These are phyloP conservation scores for Lysandra coridon DNA, from an alignment of 2,888 invertebrate genomes.

Conservation along the genomic window DNA sequence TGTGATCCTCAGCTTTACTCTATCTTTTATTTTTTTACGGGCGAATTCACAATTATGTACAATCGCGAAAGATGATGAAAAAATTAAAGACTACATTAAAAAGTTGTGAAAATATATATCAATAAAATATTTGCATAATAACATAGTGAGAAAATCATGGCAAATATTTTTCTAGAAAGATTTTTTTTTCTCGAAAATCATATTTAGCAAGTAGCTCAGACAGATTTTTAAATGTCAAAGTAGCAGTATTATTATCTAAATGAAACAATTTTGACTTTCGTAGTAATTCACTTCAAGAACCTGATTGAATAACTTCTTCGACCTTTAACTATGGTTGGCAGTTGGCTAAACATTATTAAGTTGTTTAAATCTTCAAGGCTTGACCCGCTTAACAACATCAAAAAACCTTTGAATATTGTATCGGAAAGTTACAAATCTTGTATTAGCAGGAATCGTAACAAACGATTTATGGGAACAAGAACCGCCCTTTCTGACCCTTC, in stretches of 20 bases:
- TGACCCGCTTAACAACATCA: neutral
- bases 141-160: too few relatives aligned
- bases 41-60: neutral
- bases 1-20: neutral
- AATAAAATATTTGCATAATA: too few relatives aligned
- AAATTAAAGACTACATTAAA: too few relatives aligned
- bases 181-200: too few relatives aligned
- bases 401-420: neutral
- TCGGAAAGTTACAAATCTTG: neutral
- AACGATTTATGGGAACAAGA: neutral
- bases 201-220: too few relatives aligned
- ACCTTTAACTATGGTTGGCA: neutral
- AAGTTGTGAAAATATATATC: too few relatives aligned
- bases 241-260: too few relatives aligned
- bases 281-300: too few relatives aligned
- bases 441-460: constrained; percentile 1
- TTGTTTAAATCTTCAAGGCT: neutral
- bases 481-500: neutral
- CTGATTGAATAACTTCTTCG: too few relatives aligned
- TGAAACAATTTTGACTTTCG: too few relatives aligned
- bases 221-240: too few relatives aligned
- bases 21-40: neutral
- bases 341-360: neutral
- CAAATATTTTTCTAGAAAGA: too few relatives aligned
- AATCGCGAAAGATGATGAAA: neutral